These are phyloP conservation scores for Myotis lucifugus DNA, from an alignment of 2,113 vertebrate species.

Conservation along the genomic window DNA sequence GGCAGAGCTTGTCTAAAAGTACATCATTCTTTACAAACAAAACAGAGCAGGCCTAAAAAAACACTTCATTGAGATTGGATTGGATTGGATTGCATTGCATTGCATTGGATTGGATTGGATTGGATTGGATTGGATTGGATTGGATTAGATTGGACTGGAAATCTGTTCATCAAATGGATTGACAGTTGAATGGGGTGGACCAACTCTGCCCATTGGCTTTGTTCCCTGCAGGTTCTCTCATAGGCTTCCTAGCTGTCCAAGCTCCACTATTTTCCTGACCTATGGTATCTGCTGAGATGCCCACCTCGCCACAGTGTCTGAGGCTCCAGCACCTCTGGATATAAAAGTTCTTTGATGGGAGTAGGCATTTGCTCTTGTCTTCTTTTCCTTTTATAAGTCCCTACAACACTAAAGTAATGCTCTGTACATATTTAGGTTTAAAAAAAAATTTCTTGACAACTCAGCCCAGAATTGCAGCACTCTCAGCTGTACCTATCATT, in stretches of 20 bases:
- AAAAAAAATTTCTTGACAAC: slow-evolving; percentile 13
- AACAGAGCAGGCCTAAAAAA: slow-evolving; percentile 20
- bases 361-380: background rate
- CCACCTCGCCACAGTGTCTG: background rate
- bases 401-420: background rate
- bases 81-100: slow-evolving; percentile 53
- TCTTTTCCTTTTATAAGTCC: background rate
- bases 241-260: background rate
- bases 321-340: background rate
- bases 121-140: slow-evolving; percentile 27
- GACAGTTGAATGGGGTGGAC: background rate
- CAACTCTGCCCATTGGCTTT: background rate
- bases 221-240: background rate
- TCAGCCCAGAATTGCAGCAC: background rate
- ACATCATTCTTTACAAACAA: slow-evolving; percentile 36
- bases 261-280: background rate
- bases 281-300: background rate
- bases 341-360: background rate
- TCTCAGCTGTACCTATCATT: background rate
- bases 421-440: background rate
- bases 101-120: background rate
- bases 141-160: slow-evolving; percentile 47
- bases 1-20: slow-evolving; percentile 30
- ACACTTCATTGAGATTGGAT: background rate
- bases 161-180: slow-evolving; percentile 42